Evolutionary conservation across 2,888 invertebrate species (phyloP), one percentile per base, ranked within the genome.

Genomic region (Apodemia duryi): DNA sequence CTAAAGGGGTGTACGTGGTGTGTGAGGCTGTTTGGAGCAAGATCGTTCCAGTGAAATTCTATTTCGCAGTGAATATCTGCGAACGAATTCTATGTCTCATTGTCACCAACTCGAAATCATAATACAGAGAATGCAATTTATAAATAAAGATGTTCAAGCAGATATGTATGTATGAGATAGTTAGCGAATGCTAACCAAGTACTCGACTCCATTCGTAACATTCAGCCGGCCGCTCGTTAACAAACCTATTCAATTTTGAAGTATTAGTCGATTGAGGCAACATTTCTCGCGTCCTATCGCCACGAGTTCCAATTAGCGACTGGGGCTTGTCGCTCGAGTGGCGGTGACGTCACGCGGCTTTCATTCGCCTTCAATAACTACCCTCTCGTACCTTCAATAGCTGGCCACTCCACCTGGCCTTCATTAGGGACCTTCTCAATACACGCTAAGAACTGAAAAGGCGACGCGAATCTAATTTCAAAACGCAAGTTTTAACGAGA

Each of bases 241-340:
- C 86, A 86, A 86, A 87, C 86, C 88, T 77, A 85, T 91, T 90
- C 87, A 91, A 85, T 84, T 84, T 81, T 90, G 84, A 88, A 91
- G 90, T 89, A 88, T 88, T 86, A 84, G 87, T 86, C 88, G 87
- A 90, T 91, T 85, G 88, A 85, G 84, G 88, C 82, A 85, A 83
- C 87, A 82, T 84, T 86, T 85, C 86, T 84, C 85, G 88, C 91
- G 89, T 87, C 85, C 89, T 87, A 83, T 80, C 86, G 84, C 83
- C 83, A 81, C 85, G 86, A 86, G 86, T 83, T 88, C 91, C 91
- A 91, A 91, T 91, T 91, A 91, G 91, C 84, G 88, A 89, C 85
- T 89, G 88, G 84, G 82, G 85, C 83, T 83, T 84, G 85, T 83
- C 84, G 86, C 84, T 85, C 81, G 81, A 88, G 90, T 85, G 85